Evolutionary conservation across 2,888 invertebrate genomes (phyloP).

Genomic region (Campopleginae sp.): DNA sequence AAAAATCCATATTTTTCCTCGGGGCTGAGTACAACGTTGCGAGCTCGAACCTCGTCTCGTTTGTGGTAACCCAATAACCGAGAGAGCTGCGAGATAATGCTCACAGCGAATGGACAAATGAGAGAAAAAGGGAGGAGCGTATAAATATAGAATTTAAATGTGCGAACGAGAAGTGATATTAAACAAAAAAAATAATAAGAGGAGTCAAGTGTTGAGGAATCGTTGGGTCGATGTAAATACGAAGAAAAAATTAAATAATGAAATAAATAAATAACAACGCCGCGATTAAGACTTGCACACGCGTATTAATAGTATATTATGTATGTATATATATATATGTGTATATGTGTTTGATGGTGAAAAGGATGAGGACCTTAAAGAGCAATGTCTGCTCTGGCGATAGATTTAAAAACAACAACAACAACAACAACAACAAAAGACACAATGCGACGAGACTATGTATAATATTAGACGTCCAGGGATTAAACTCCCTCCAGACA

Average conservation of each 20-base stretch:
- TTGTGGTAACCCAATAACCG: neutral
- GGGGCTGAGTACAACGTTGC: too few relatives aligned
- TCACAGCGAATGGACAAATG: neutral
- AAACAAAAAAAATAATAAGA: slow-evolving; percentile 48
- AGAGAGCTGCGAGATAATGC: slow-evolving; percentile 62
- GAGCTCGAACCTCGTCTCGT: too few relatives aligned
- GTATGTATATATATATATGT: slow-evolving; percentile 50
- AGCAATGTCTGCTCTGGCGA: slow-evolving; percentile 29
- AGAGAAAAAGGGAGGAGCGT: slow-evolving; percentile 71
- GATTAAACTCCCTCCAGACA: slow-evolving; percentile 29
- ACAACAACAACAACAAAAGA: too few relatives aligned
- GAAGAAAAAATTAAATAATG: slow-evolving; percentile 38
- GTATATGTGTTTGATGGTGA: slow-evolving; percentile 54
- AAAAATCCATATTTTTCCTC: too few relatives aligned
- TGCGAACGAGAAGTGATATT: slow-evolving; percentile 21
- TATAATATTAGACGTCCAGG: slow-evolving; percentile 55
- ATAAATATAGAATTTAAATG: slow-evolving; percentile 75
- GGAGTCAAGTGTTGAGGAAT: slow-evolving; percentile 76
- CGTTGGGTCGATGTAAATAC: slow-evolving; percentile 82
- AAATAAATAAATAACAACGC: slow-evolving; percentile 48
- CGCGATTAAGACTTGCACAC: slow-evolving; percentile 17
- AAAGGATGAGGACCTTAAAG: slow-evolving; percentile 13
- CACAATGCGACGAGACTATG: slow-evolving; percentile 47
- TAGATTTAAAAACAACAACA: slow-evolving; percentile 1
- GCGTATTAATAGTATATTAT: slow-evolving; percentile 51